Percentiles rank a stretch among this genome's conserved stretches.
These are phyloP conservation scores for Dysidea cf. avara DNA, from an alignment of 37 sponge, comb jelly and placozoan species.

Conservation along the genomic window DNA sequence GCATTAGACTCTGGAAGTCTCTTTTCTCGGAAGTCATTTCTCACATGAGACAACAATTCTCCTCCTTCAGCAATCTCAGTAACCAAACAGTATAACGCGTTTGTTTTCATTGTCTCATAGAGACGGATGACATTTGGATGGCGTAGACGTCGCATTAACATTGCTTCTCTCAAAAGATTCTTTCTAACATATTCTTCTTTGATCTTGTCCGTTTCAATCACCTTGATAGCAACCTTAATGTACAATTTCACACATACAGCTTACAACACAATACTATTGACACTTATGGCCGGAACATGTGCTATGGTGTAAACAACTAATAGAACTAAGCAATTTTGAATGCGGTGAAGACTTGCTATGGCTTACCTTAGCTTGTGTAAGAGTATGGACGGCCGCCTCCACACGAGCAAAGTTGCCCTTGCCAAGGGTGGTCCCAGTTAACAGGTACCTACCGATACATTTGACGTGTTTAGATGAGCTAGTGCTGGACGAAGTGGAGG, in stretches of 20 bases:
- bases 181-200: constrained; percentile 94
- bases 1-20: constrained; percentile 77
- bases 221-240: constrained; percentile 92
- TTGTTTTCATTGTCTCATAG: constrained; percentile 97
- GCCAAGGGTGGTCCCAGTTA: constrained; percentile 83
- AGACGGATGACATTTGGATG: constrained; percentile 98
- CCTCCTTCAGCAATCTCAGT: constrained; percentile 95
- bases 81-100: constrained; percentile 91
- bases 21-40: constrained; percentile 81
- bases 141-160: constrained; percentile 84
- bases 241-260: background rate
- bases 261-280: too few species aligned
- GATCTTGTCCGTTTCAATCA: constrained; percentile 94
- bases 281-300: too few species aligned
- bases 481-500: constrained; percentile 39
- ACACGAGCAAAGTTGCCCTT: constrained; percentile 99
- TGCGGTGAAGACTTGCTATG: too few species aligned
- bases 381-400: constrained; percentile 86
- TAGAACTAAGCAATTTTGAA: too few species aligned
- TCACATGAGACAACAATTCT: constrained; percentile 85
- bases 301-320: too few species aligned
- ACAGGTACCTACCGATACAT: constrained; percentile 93
- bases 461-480: constrained; percentile 74
- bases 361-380: constrained; percentile 87
- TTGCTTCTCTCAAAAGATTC: constrained; percentile 91